These are phyloP conservation scores for Ectemnius cavifrons DNA, from an alignment of 2,888 invertebrate species.

Conservation along the genomic window DNA sequence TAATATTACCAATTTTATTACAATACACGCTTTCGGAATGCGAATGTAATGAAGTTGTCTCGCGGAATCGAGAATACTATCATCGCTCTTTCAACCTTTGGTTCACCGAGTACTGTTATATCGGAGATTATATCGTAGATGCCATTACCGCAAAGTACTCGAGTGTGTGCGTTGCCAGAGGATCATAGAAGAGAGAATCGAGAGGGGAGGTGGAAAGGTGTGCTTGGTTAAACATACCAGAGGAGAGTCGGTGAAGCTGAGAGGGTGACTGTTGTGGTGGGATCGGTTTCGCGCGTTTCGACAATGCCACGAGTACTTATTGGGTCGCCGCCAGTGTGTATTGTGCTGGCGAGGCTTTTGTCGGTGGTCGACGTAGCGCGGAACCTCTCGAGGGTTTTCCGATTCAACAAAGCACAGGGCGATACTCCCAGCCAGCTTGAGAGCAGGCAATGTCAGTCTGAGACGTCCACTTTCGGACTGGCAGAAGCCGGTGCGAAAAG, in stretches of 20 bases:
- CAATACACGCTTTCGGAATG: too few relatives aligned
- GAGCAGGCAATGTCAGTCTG: constrained; percentile 34
- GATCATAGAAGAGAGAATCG: too few relatives aligned
- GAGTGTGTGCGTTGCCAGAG: too few relatives aligned
- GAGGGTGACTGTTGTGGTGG: background rate
- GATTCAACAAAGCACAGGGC: constrained; percentile 27
- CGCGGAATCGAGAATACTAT: too few relatives aligned
- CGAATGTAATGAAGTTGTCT: too few relatives aligned
- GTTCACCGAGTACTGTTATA: too few relatives aligned
- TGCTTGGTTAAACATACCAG: too few relatives aligned
- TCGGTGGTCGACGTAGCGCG: constrained; percentile 21
- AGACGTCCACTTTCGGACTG: constrained; percentile 46
- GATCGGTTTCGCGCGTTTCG: constrained; percentile 35
- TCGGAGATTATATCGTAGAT: too few relatives aligned
- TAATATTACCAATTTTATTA: too few relatives aligned
- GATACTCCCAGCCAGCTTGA: background rate
- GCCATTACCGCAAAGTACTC: too few relatives aligned
- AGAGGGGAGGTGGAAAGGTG: too few relatives aligned
- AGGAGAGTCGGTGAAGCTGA: background rate
- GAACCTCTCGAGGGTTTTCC: constrained; percentile 35
- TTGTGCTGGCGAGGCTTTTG: constrained; percentile 26
- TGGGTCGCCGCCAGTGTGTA: constrained; percentile 45
- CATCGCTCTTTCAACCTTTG: too few relatives aligned
- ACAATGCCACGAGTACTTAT: constrained; percentile 50
- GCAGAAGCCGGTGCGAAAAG: constrained; percentile 7